Evolutionary conservation across 2,113 vertebrate genomes (phyloP), one percentile per base, ranked within the genome.

Genomic region (Melanotaenia duboulayi): DNA sequence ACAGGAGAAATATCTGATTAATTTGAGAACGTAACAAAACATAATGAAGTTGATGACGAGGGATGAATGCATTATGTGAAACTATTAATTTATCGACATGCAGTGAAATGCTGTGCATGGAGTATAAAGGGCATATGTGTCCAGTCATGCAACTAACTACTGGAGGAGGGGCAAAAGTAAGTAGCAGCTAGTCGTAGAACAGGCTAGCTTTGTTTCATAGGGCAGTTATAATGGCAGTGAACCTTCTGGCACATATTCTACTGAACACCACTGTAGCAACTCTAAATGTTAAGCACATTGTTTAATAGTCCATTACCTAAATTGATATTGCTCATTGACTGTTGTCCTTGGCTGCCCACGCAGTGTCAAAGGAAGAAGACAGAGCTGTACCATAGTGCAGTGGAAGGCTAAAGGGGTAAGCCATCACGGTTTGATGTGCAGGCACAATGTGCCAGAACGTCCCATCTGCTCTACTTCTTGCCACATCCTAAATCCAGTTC

Each of bases 241-340:
- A 80, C 73, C 78, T 80, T 61, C 76, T 83, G 85, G 75, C 74
- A 80, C 73, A 64, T 39, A 65, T 76, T 67, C 69, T 76, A 58
- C 69, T 24, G 59, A 82, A 83, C 83, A 78, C 67, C 77, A 75
- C 71, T 19, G 50, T 54, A 70, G 81, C 44, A 24, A 28, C 70
- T 81, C 58, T 44, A 81, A 85, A 87, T 82, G 85, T 84, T 84
- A 85, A 89, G 80, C 81, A 80, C 83, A 82, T 81, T 87, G 86
- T 87, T 87, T 89, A 87, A 91, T 85, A 88, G 89, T 85, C 85
- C 83, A 91, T 91, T 90, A 87, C 46, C 61, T 85, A 85, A 91
- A 91, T 85, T 78, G 85, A 86, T 89, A 90, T 88, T 87, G 81
- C 87, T 89, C 87, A 90, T 87, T 86, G 89, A 85, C 82, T 88